phyloP scores from a whole-genome alignment of 2,888 invertebrate species.

The Synanthedon tipuliformis region DNA sequence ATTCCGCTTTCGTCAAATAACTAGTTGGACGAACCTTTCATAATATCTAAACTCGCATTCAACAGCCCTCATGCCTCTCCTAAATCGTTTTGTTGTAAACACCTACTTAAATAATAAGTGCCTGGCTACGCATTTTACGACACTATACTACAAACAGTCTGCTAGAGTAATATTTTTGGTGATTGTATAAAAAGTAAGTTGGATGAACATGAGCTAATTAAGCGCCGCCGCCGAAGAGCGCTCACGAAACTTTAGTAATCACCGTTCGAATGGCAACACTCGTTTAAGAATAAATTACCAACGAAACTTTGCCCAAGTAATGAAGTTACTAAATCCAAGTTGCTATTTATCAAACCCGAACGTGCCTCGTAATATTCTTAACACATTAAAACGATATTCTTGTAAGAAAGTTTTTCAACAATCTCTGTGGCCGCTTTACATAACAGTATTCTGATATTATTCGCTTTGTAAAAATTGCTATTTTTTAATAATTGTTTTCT shows the following conservation, averaged over 20 bases:
- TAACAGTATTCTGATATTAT: too few relatives aligned
- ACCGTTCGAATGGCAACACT: constrained; percentile 35
- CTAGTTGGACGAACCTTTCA: too few relatives aligned
- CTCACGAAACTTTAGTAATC: constrained; percentile 43
- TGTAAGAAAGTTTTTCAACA: too few relatives aligned
- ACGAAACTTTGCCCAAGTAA: constrained; percentile 34
- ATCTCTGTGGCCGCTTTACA: too few relatives aligned
- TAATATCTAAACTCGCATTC: too few relatives aligned
- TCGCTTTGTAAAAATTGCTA: too few relatives aligned
- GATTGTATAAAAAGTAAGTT: neutral
- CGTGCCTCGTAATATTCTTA: constrained; percentile 1
- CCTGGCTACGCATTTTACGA: too few relatives aligned
- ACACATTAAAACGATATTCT: too few relatives aligned
- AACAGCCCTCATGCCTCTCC: too few relatives aligned
- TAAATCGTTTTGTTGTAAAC: neutral
- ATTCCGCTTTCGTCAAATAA: too few relatives aligned
- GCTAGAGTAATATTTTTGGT: neutral
- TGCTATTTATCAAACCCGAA: constrained; percentile 13
- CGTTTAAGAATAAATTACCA: constrained; percentile 47
- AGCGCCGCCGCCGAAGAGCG: constrained; percentile 3
- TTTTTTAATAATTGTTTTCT: too few relatives aligned
- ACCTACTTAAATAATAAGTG: too few relatives aligned
- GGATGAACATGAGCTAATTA: neutral
- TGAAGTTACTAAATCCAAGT: constrained; percentile 33
- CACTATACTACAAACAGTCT: neutral